These are phyloP conservation scores for Takifugu ocellatus DNA, from an alignment of 2,797 vertebrate genomes.

Conservation along the genomic window DNA sequence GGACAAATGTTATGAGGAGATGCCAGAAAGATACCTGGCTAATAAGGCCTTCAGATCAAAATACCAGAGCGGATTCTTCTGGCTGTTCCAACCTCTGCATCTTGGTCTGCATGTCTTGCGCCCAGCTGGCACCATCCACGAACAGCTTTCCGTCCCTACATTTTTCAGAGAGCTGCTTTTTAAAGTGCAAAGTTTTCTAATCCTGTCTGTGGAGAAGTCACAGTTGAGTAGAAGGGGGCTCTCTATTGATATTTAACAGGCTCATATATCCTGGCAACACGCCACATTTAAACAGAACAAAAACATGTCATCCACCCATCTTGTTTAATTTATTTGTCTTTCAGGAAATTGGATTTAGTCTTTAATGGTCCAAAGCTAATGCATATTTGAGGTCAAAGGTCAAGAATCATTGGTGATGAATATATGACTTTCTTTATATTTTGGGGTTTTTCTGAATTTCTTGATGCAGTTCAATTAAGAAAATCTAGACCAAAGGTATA, in stretches of 20 bases:
- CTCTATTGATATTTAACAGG: conserved; percentile 39
- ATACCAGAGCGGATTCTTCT: conserved; percentile 9
- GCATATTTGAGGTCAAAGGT: no score
- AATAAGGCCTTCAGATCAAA: conserved; percentile 17
- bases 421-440: no score
- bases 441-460: no score
- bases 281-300: conserved; percentile 2
- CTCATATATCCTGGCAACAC: conserved; percentile 29
- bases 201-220: conserved; percentile 47
- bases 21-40: conserved; percentile 36
- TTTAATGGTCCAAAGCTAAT: no score
- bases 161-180: conserved; percentile 56
- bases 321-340: no score
- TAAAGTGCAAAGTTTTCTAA: conserved; percentile 60
- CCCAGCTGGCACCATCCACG: conserved; percentile 20
- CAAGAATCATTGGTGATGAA: no score
- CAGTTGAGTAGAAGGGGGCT: conserved; percentile 45
- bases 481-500: not conserved
- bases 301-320: not conserved
- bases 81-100: not conserved
- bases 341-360: no score
- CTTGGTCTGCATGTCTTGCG: conserved; percentile 17
- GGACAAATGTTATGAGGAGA: conserved; percentile 46
- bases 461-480: not conserved
- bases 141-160: conserved; percentile 42